A percentile compares a stretch with the other conserved stretches of the same genome.
These are phyloP conservation scores for Calephelis virginiensis DNA, from an alignment of 1,140 invertebrate genomes.

Conservation along the genomic window DNA sequence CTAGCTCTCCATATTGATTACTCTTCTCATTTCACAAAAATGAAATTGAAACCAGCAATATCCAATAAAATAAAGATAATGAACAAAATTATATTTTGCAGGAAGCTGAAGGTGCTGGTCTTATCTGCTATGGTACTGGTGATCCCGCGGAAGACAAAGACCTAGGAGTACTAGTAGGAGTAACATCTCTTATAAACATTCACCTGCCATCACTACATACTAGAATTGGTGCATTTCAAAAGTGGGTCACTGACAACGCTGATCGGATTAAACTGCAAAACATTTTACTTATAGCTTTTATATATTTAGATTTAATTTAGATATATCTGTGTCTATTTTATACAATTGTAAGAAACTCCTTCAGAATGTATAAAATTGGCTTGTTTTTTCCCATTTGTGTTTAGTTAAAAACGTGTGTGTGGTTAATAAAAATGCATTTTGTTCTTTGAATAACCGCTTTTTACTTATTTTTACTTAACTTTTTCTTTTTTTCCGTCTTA, in stretches of 20 bases:
- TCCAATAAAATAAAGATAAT: neutral
- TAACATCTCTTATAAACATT: conserved; percentile 40
- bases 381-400: too few species aligned
- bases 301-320: neutral
- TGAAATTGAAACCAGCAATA: too few species aligned
- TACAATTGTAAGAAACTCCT: too few species aligned
- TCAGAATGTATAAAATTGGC: too few species aligned
- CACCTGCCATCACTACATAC: conserved; percentile 40
- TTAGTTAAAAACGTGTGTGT: too few species aligned
- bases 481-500: too few species aligned
- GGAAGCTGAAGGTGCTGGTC: conserved; percentile 48
- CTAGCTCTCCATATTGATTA: too few species aligned
- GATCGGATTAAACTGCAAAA: neutral
- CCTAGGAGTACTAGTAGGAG: conserved; percentile 44
- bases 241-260: conserved; percentile 40
- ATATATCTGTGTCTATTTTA: neutral
- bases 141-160: conserved; percentile 41
- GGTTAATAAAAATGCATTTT: too few species aligned
- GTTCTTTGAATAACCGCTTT: too few species aligned
- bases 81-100: conserved; percentile 16
- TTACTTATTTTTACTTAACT: too few species aligned
- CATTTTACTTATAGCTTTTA: neutral
- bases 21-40: too few species aligned
- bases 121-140: conserved; percentile 45
- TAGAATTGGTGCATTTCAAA: conserved; percentile 38